Base-by-base conservation (phyloP, 1,140 invertebrate genomes). In the Atopsyche davidsoni region DNA sequence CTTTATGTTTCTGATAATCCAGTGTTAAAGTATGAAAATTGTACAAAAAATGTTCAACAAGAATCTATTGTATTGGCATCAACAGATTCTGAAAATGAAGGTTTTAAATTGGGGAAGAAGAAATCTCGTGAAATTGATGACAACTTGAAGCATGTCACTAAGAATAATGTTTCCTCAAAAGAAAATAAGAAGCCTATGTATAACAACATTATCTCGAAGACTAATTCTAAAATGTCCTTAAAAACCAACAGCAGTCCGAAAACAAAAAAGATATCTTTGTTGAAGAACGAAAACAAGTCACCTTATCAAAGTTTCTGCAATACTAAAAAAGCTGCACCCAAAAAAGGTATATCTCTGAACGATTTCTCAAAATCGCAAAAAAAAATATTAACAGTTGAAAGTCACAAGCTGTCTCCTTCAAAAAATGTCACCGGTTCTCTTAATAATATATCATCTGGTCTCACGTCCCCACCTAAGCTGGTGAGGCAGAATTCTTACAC, bases 401-500 rank as follows among this genome's bases (percentile, higher is more conserved):
- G 40, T 4, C 41, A 42, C 17, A 58, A 50, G 31, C 28, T 58
- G 13, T 58, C 55, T 28, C 55, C 55, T 50, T 60, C 68, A 13
- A 74, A 72, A 58, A 72, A 68, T 49, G 70, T 74, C 35, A 74
- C 71, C 3, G 70, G 71, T 4, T 72, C 69, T 7, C 53, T 73
- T 1, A 67, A 68, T 51, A 64, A 74, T 44, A 64, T 74, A 25
- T 46, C 64, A 67, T 46, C 67, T 49, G 23, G 67, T 62, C 11
- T 68, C 59, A 49, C 24, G 56, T 55, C 59, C 16, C 61, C 61
- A 6, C 72, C 73, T 24, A 75, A 74, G 44, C 61, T 81, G 31
- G 68, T 76, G 1, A 65, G 80, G 34, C 77, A 79, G 62, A 75
- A 78, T 53, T 83, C 80, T 4, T 83, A 83, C 46, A 75, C 79